Base-by-base conservation (phyloP, 2,888 invertebrate species). In the Epistrophe eligans region DNA sequence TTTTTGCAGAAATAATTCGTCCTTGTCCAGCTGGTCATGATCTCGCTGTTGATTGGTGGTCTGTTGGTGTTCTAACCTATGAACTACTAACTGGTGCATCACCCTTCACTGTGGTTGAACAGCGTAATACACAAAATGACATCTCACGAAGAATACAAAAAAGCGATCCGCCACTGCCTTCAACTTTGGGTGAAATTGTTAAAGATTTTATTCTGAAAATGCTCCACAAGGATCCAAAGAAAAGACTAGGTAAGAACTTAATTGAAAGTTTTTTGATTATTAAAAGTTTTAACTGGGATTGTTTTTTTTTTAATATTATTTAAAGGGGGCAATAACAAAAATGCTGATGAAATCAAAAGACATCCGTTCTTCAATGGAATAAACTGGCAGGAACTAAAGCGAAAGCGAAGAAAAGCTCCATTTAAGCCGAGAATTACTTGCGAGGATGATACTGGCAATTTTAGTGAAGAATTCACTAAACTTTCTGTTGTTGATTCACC, bases 11-110 rank as follows among this genome's bases (percentile, higher is more conserved):
- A 92, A 96, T 96, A 52, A 96, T 96, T 84, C 93, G 96, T 90
- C 97, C 98, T 76, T 97, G 98, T 85, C 96, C 95, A 76, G 95
- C 96, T 89, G 99, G 99, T 28, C 99, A 99, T 93, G 98, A 98
- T 95, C 97, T 98, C 96, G 97, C 98, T 67, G 99, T 99, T 8
- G 99, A 99, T 94, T 99, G 99, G 99, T 99, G 99, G 99, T 98
- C 98, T 40, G 97, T 99, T 9, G 99, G 99, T 9, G 99, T 99
- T 2, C 94, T 99, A 60, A 98, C 98, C 0, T 99, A 99, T 94
- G 99, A 99, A 93, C 95, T 99, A 57, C 94, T 99, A 74, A 99
- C 99, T 0, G 99, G 99, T 72, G 98, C 98, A 9, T 99, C 99
- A 0, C 99, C 99, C 4, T 99, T 99, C 93, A 98, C 99, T 10